Conservation (phyloP, 2,888 invertebrate species). For the Cerceris ruficornis region DNA sequence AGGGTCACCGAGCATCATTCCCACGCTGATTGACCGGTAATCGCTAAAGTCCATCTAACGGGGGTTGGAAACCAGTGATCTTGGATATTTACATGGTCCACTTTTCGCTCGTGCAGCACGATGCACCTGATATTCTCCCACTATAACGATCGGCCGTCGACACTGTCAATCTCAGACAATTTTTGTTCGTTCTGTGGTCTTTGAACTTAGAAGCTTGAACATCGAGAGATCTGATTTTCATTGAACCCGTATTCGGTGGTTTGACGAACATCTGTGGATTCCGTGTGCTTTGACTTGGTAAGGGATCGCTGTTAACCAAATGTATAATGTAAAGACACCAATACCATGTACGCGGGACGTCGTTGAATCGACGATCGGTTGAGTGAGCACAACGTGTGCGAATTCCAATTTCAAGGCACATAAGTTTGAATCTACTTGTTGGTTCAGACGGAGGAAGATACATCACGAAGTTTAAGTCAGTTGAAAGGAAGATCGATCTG, state of each 20-base stretch:
- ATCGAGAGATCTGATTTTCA: slow-evolving; percentile 41
- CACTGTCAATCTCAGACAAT: not conserved
- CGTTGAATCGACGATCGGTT: slow-evolving; percentile 34
- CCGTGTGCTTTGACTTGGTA: slow-evolving; percentile 8
- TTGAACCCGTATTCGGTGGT: slow-evolving; percentile 16
- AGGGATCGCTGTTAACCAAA: slow-evolving; percentile 39
- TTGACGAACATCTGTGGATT: slow-evolving; percentile 6
- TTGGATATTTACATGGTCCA: slow-evolving; percentile 57
- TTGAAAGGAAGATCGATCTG: not conserved
- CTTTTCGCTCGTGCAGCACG: slow-evolving; percentile 61
- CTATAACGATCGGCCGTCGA: not conserved
- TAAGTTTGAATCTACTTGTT: slow-evolving; percentile 30
- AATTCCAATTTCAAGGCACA: slow-evolving; percentile 41
- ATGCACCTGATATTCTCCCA: slow-evolving; percentile 44
- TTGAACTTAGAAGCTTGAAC: no score
- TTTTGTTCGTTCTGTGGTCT: no score
- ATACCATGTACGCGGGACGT: slow-evolving; percentile 18
- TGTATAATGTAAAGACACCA: slow-evolving; percentile 44
- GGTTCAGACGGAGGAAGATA: not conserved
- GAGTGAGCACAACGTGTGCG: slow-evolving; percentile 25
- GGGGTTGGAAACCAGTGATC: slow-evolving; percentile 54
- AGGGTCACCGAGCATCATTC: slow-evolving; percentile 50
- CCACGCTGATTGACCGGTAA: slow-evolving; percentile 58
- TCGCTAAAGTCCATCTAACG: slow-evolving; percentile 46
- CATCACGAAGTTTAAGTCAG: not conserved